A percentile compares a stretch with the other conserved stretches of the same genome.
These are phyloP conservation scores for Volucella inanis DNA, from an alignment of 2,888 invertebrate species.

Conservation along the genomic window DNA sequence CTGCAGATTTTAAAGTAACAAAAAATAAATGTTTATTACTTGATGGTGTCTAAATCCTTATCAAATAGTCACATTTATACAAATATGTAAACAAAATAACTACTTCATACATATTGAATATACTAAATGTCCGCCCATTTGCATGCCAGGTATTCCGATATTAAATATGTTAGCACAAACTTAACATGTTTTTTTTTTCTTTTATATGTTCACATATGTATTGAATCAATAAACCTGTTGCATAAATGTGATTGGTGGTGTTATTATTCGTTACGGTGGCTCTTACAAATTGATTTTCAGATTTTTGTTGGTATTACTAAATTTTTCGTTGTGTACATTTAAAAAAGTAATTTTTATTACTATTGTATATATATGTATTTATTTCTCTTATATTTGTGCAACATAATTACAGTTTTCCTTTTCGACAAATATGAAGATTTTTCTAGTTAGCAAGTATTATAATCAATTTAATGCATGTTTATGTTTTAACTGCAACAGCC, in stretches of 20 bases:
- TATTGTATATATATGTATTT: no score
- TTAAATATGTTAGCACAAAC: conserved; percentile 68
- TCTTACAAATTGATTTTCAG: background rate
- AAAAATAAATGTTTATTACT: conserved; percentile 44
- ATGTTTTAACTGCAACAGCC: no score
- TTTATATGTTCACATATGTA: conserved; percentile 11
- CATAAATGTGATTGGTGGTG: conserved; percentile 57
- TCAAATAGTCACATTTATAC: conserved; percentile 49
- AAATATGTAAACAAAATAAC: conserved; percentile 36
- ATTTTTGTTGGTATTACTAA: no score
- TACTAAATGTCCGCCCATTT: conserved; percentile 56
- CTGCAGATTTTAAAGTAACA: conserved; percentile 56
- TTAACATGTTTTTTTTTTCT: no score
- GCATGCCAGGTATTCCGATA: conserved; percentile 63
- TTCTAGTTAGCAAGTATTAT: no score
- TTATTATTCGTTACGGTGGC: background rate
- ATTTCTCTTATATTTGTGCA: no score
- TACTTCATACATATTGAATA: conserved; percentile 37
- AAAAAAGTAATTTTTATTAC: no score
- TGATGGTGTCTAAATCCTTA: conserved; percentile 62
- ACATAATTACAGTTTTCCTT: no score
- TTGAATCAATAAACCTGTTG: conserved; percentile 68
- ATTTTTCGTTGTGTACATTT: no score
- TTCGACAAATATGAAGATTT: no score
- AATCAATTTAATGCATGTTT: no score